Base-by-base conservation (phyloP, 1,140 invertebrate species). In the Zophobas morio region DNA sequence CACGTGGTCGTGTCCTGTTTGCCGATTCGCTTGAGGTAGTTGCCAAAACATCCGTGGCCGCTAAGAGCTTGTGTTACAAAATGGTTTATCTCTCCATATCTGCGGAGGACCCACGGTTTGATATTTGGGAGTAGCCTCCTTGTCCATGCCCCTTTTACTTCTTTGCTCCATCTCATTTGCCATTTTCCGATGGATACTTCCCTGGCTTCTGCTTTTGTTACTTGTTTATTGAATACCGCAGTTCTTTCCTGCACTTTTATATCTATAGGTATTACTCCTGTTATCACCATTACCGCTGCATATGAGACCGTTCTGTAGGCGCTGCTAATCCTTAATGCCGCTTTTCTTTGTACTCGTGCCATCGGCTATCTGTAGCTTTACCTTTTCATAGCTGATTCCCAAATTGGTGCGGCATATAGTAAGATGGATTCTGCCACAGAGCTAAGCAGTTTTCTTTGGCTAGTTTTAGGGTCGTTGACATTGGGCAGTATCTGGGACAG, bases 41-140 rank as follows among this genome's bases (percentile, higher is more conserved):
- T 78, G 1, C 75, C 39, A 49, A 81, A 84, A 39, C 78, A 81
- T 0, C 83, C 80, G 49, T 85, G 84, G 6, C 79, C 83, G n/a
- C 78, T 78, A 1, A 84, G 56, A 8, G 79, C 72, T 74, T 84
- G 83, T 1, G 76, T 81, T n/a, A 84, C 2, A 32, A 78, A 76
- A 76, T 71, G 83, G 36, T 79, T 78, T 20, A 79, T 39, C 2
- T 60, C 51, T 6, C 81, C 81, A 20, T 75, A 70, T 6, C 78
- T 49, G 32, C 81, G 51, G 39, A 51, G 72, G 1, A 78, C 1
- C 82, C 81, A 78, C 6, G 1, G 6, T 49, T 53, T 40, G 20
- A 79, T 33, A 39, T 66, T 66, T 5, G 77, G 75, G 34, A 77
- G 73, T 1, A 75, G 70, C 40, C 32, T 77, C 33, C 35, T 74